phyloP scores from a whole-genome alignment of 2,888 invertebrate species.

The Amiota minor region DNA sequence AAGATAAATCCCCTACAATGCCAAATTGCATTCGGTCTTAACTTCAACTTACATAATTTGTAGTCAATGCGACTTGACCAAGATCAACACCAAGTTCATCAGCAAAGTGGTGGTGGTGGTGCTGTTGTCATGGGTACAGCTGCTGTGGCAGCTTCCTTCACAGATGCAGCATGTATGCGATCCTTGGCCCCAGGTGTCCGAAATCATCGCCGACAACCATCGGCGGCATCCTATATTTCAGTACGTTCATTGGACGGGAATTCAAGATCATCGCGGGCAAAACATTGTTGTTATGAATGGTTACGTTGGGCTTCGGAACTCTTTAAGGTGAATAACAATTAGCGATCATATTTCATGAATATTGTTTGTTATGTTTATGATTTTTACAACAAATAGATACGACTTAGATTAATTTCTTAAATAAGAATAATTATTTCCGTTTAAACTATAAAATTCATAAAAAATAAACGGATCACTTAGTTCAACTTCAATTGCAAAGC shows the following conservation, averaged over 20 bases:
- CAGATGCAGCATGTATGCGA: not conserved
- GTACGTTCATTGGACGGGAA: slow-evolving; percentile 49
- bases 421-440: too few relatives aligned
- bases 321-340: slow-evolving; percentile 20
- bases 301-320: slow-evolving; percentile 43
- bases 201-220: slow-evolving; percentile 60
- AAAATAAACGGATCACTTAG: too few relatives aligned
- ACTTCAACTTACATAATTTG: slow-evolving; percentile 32
- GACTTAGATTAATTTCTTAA: too few relatives aligned
- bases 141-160: too few relatives aligned
- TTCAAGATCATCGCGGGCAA: slow-evolving; percentile 32
- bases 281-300: slow-evolving; percentile 61
- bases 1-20: slow-evolving; percentile 39
- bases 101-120: not conserved
- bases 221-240: slow-evolving; percentile 65
- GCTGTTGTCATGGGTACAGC: not conserved
- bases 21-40: not conserved
- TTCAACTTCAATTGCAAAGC: too few relatives aligned
- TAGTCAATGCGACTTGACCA: slow-evolving; percentile 54
- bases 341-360: not conserved
- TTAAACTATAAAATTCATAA: too few relatives aligned
- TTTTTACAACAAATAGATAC: too few relatives aligned
- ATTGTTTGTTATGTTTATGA: too few relatives aligned
- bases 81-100: slow-evolving; percentile 4
- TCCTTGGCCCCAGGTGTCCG: slow-evolving; percentile 18